A percentile compares a stretch with the other conserved stretches of the same genome.
Evolutionary conservation across 2,113 vertebrate genomes (phyloP).

Genomic region (Ginglymostoma cirratum): DNA sequence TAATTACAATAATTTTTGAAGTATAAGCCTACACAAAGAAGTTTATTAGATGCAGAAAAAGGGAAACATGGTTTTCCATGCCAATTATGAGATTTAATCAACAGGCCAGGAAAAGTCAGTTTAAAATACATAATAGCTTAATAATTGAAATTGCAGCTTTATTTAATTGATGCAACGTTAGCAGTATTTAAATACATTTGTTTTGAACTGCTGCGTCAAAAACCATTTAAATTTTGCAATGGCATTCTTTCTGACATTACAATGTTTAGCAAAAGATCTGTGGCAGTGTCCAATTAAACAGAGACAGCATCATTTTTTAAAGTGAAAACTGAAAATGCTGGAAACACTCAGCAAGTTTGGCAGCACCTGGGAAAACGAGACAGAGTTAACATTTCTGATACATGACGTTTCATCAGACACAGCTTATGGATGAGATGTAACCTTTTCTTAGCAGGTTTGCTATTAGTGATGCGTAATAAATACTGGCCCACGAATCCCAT

Average conservation of each 20-base stretch:
- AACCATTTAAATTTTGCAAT: neutral
- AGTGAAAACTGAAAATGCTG: neutral
- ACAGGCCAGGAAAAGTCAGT: neutral
- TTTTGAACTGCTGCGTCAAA: neutral
- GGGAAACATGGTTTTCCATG: neutral
- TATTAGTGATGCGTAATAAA: too few relatives aligned
- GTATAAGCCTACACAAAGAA: neutral
- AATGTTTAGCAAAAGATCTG: neutral
- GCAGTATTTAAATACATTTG: neutral
- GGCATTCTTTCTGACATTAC: neutral
- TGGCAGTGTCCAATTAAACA: neutral
- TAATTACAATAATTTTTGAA: slow-evolving; percentile 8
- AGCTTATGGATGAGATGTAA: neutral
- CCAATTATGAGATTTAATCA: neutral
- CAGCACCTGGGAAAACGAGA: neutral
- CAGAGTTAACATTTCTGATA: neutral
- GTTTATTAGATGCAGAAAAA: neutral
- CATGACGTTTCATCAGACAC: neutral
- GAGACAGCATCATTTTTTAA: neutral
- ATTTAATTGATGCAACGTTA: neutral
- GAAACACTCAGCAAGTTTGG: neutral
- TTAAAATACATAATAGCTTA: neutral
- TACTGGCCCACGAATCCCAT: too few relatives aligned
- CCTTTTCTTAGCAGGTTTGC: neutral
- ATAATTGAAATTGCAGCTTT: neutral